These are phyloP conservation scores for Synanthedon tipuliformis DNA, from an alignment of 2,888 invertebrate genomes.

Conservation along the genomic window DNA sequence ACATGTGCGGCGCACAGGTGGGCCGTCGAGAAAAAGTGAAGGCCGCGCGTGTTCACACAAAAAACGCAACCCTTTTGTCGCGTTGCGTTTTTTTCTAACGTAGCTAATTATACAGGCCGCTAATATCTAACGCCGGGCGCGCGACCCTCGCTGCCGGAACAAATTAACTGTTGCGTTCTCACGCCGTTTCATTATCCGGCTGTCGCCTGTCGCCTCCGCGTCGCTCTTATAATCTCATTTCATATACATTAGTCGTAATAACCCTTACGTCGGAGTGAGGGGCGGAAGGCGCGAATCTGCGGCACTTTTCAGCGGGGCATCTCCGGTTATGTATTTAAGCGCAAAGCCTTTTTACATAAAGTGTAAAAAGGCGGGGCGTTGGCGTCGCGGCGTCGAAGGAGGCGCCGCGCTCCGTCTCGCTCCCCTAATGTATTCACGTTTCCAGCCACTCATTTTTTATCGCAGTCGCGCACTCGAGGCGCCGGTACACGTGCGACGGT, in stretches of 20 bases:
- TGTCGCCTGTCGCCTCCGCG: conserved; percentile 3
- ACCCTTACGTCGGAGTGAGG: conserved; percentile 8
- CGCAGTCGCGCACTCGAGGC: conserved; percentile 65
- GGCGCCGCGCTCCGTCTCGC: conserved; percentile 43
- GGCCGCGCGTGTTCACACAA: conserved; percentile 28
- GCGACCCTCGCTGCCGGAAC: conserved; percentile 31
- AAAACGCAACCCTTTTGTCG: conserved; percentile 39
- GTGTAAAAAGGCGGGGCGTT: conserved; percentile 32
- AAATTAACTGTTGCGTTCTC: conserved; percentile 38
- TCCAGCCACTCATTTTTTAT: conserved; percentile 67
- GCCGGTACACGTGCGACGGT: conserved; percentile 16
- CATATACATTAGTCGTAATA: conserved; percentile 5
- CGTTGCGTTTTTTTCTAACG: conserved; percentile 19
- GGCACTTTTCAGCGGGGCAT: background rate
- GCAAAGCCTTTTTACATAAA: conserved; percentile 27
- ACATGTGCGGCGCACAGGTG: conserved; percentile 14
- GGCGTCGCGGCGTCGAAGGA: conserved; percentile 21
- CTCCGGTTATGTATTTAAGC: conserved; percentile 39
- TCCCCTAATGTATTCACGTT: conserved; percentile 63
- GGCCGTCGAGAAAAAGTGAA: conserved; percentile 18
- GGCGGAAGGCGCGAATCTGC: background rate
- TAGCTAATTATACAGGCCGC: conserved; percentile 19
- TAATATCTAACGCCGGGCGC: conserved; percentile 33
- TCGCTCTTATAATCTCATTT: conserved; percentile 7
- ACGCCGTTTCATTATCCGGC: conserved; percentile 16